Percentiles rank a stretch among this genome's conserved stretches.
These are phyloP conservation scores for Okamejei kenojei DNA, from an alignment of 2,797 vertebrate genomes.

Conservation along the genomic window DNA sequence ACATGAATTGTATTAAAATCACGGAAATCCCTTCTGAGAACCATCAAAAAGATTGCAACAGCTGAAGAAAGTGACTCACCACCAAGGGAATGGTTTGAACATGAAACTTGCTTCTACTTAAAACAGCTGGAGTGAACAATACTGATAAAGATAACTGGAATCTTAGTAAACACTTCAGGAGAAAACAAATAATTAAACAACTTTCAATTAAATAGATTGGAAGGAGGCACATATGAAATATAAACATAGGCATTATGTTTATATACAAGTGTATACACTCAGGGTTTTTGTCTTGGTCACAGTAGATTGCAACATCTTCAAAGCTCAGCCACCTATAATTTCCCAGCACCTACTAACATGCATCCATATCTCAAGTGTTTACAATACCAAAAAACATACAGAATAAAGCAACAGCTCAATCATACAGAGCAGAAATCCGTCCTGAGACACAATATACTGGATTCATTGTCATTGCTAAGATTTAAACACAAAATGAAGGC, in stretches of 20 bases:
- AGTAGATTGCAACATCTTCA: not conserved
- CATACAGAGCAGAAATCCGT: not conserved
- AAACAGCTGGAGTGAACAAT: not conserved
- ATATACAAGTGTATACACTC: not conserved
- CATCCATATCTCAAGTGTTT: not conserved
- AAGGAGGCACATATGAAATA: no score
- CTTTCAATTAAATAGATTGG: no score
- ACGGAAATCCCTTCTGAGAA: not conserved
- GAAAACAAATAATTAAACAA: not conserved
- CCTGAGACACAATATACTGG: not conserved
- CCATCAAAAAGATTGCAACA: not conserved
- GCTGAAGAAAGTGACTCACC: not conserved
- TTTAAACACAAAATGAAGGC: not conserved
- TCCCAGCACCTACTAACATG: not conserved
- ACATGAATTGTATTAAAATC: not conserved
- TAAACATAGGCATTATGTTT: not conserved
- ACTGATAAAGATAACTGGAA: not conserved
- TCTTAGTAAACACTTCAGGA: not conserved
- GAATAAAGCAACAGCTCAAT: not conserved
- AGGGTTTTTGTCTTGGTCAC: not conserved
- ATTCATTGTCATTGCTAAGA: not conserved
- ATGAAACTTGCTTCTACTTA: not conserved
- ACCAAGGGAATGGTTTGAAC: not conserved
- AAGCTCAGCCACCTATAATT: not conserved
- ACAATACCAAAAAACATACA: not conserved